phyloP scores from a whole-genome alignment of 2,888 invertebrate genomes.

The Notodonta dromedarius region DNA sequence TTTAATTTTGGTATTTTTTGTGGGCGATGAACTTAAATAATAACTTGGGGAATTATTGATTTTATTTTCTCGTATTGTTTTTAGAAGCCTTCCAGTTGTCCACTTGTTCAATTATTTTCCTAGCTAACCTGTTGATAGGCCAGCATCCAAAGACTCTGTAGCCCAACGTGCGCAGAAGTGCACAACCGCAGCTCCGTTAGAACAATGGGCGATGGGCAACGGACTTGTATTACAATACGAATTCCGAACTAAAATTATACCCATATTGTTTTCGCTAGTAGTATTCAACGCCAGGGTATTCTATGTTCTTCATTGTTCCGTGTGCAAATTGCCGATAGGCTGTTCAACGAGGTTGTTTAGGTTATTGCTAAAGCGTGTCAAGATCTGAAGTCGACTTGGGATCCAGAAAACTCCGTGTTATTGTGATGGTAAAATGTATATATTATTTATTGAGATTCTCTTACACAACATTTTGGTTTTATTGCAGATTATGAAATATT shows the following conservation, averaged over 20 bases:
- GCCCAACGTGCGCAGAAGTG: slow-evolving; percentile 46
- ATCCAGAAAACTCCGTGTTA: too few species aligned
- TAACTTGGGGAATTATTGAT: not conserved
- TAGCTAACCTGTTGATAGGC: slow-evolving; percentile 11
- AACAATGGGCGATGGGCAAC: slow-evolving; percentile 67
- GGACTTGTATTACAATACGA: slow-evolving; percentile 65
- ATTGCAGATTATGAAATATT: too few species aligned
- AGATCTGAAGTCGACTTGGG: not conserved
- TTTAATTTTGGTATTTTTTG: too few species aligned
- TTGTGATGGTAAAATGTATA: too few species aligned
- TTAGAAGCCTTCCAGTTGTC: not conserved
- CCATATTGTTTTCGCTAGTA: slow-evolving; percentile 27
- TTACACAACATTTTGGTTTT: too few species aligned
- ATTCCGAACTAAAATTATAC: slow-evolving; percentile 69
- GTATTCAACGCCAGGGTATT: slow-evolving; percentile 61
- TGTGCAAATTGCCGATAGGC: slow-evolving; percentile 49
- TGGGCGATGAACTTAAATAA: too few species aligned
- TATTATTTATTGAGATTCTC: too few species aligned
- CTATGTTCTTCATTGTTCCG: slow-evolving; percentile 52
- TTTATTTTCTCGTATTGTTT: too few species aligned
- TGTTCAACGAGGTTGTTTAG: slow-evolving; percentile 22
- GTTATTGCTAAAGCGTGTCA: not conserved
- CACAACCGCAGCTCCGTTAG: slow-evolving; percentile 50
- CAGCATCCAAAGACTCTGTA: slow-evolving; percentile 30
- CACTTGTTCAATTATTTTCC: not conserved